Percentiles rank a stretch among this genome's conserved stretches.
Evolutionary conservation across 2,797 vertebrate species (phyloP).

Genomic region (Benthosema pterotum): DNA sequence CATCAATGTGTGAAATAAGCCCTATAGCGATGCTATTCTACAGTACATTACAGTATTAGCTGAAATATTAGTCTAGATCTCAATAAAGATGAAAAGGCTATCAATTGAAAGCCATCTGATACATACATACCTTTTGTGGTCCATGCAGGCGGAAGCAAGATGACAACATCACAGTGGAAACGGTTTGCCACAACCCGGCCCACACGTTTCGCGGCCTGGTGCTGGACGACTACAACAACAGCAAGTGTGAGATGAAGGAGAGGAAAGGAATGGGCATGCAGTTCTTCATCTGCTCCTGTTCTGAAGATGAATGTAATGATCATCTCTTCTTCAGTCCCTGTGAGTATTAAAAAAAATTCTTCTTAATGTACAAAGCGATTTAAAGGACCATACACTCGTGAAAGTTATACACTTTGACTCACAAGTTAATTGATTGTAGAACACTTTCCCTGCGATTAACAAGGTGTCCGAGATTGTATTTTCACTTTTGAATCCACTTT

Average conservation of each 20-base stretch:
- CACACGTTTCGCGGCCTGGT: constrained; percentile 76
- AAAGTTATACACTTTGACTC: too few relatives aligned
- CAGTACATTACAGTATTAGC: too few relatives aligned
- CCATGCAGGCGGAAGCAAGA: constrained; percentile 85
- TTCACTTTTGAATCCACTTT: too few relatives aligned
- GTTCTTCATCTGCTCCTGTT: constrained; percentile 92
- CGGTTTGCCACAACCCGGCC: constrained; percentile 87
- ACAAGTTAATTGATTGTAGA: too few relatives aligned
- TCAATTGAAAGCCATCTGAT: constrained; percentile 12
- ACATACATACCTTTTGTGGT: constrained; percentile 13
- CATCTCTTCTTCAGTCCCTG: constrained; percentile 81
- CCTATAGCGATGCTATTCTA: too few relatives aligned
- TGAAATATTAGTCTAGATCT: neutral
- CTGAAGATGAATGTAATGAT: constrained; percentile 85
- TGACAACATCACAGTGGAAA: constrained; percentile 86
- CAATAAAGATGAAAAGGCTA: constrained; percentile 7
- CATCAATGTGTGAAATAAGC: too few relatives aligned
- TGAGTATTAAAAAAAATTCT: constrained; percentile 56
- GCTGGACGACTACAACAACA: constrained; percentile 82
- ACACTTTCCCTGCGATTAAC: too few relatives aligned
- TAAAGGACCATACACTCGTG: too few relatives aligned
- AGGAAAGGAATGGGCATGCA: constrained; percentile 77
- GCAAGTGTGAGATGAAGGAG: constrained; percentile 88
- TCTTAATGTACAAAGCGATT: too few relatives aligned
- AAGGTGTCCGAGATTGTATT: too few relatives aligned